phyloP scores from a whole-genome alignment of 2,113 vertebrate genomes.

The Thunnus thynnus region DNA sequence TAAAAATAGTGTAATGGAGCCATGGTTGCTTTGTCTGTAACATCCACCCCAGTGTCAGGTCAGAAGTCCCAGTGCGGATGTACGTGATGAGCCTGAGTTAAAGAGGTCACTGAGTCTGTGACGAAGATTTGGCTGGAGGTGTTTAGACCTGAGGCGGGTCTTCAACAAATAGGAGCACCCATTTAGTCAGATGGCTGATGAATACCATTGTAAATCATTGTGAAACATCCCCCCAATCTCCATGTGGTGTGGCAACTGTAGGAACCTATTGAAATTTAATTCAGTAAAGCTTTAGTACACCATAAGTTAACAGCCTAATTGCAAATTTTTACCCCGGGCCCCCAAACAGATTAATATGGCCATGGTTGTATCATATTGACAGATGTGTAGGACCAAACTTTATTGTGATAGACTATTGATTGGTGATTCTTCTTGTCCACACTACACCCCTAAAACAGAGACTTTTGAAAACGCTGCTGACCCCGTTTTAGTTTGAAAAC shows the following conservation, averaged over 20 bases:
- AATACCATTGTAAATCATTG: neutral
- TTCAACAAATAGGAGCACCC: neutral
- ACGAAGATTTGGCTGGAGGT: neutral
- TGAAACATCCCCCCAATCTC: neutral
- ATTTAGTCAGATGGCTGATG: neutral
- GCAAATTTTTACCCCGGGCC: too few relatives aligned
- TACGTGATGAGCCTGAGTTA: slow-evolving; percentile 3
- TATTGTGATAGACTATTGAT: too few relatives aligned
- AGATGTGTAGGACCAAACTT: too few relatives aligned
- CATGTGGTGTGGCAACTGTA: neutral
- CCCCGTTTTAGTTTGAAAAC: too few relatives aligned
- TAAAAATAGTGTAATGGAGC: slow-evolving; percentile 2
- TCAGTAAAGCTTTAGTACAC: neutral
- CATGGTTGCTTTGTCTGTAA: slow-evolving; percentile 26
- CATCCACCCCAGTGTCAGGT: neutral
- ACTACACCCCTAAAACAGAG: too few relatives aligned
- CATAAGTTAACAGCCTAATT: neutral
- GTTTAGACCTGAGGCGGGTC: neutral
- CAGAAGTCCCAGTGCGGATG: neutral
- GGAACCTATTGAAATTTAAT: neutral
- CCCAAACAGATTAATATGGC: too few relatives aligned
- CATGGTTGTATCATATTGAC: too few relatives aligned
- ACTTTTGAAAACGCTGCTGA: too few relatives aligned
- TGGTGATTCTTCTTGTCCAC: too few relatives aligned
- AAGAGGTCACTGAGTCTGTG: slow-evolving; percentile 12